These are phyloP conservation scores for Excalfactoria chinensis DNA, from an alignment of 2,113 vertebrate species.

Conservation along the genomic window DNA sequence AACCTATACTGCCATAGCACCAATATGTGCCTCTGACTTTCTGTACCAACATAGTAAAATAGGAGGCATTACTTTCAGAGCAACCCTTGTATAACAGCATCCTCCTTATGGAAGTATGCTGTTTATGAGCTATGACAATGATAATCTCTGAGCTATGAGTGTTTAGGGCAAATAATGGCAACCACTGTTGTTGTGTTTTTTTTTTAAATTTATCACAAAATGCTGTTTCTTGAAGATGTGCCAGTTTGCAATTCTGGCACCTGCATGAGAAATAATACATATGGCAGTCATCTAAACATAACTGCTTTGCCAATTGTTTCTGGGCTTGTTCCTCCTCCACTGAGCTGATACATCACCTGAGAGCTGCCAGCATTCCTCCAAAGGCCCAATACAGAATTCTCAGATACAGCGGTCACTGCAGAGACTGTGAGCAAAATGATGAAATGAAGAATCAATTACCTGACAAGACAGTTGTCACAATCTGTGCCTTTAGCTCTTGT, in stretches of 20 bases:
- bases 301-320: neutral
- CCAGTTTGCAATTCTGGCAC: neutral
- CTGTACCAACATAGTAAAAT: neutral
- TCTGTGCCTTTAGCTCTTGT: neutral
- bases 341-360: neutral
- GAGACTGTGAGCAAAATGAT: neutral
- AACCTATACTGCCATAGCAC: neutral
- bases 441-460: neutral
- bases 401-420: neutral
- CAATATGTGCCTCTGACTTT: neutral
- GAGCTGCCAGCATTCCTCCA: neutral
- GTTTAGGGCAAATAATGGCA: slow-evolving; percentile 13
- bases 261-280: neutral
- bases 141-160: slow-evolving; percentile 31
- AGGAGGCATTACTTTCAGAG: neutral
- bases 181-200: neutral
- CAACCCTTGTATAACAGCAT: neutral
- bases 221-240: neutral
- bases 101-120: slow-evolving; percentile 29
- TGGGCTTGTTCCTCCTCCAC: neutral
- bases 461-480: neutral
- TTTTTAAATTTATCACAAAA: slow-evolving; percentile 46
- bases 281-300: neutral
- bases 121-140: slow-evolving; percentile 12
- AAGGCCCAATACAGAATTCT: neutral